phyloP scores from a whole-genome alignment of 1,140 invertebrate genomes.

The Zaprionus kolodkinae region DNA sequence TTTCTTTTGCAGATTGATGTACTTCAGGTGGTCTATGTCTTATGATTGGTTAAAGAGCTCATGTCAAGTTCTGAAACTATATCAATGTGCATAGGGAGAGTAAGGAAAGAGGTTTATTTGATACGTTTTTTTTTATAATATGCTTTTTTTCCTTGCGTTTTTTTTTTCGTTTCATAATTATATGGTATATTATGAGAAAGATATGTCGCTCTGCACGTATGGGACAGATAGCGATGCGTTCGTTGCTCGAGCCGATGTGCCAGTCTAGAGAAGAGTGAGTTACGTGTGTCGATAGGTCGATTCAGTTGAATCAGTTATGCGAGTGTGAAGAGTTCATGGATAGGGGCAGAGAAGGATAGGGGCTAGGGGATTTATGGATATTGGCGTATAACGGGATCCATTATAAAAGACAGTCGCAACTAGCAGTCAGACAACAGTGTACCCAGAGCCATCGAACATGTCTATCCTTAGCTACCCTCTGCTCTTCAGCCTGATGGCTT shows the following conservation, averaged over 20 bases:
- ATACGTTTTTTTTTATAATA: neutral
- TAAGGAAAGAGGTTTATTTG: neutral
- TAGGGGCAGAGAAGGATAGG: neutral
- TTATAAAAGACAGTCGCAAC: slow-evolving; percentile 26
- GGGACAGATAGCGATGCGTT: neutral
- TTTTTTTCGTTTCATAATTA: neutral
- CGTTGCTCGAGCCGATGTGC: slow-evolving; percentile 3
- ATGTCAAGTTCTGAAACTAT: too few species aligned
- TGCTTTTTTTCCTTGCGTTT: neutral
- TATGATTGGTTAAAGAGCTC: neutral
- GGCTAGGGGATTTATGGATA: neutral
- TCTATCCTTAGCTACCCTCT: slow-evolving; percentile 20
- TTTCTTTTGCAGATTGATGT: slow-evolving; percentile 2
- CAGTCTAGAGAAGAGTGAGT: slow-evolving; percentile 16
- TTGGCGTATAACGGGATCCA: neutral
- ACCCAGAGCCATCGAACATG: slow-evolving; percentile 15
- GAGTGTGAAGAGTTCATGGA: neutral
- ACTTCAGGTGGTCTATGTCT: neutral
- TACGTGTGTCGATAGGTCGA: slow-evolving; percentile 33
- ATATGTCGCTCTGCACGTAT: neutral
- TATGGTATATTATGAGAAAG: neutral
- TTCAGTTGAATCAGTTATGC: neutral
- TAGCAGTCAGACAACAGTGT: slow-evolving; percentile 13
- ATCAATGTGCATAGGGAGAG: neutral
- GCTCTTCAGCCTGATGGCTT: slow-evolving; percentile 11